These are phyloP conservation scores for Acanthosepion lycidas DNA, from an alignment of 2,888 invertebrate species.

Conservation along the genomic window DNA sequence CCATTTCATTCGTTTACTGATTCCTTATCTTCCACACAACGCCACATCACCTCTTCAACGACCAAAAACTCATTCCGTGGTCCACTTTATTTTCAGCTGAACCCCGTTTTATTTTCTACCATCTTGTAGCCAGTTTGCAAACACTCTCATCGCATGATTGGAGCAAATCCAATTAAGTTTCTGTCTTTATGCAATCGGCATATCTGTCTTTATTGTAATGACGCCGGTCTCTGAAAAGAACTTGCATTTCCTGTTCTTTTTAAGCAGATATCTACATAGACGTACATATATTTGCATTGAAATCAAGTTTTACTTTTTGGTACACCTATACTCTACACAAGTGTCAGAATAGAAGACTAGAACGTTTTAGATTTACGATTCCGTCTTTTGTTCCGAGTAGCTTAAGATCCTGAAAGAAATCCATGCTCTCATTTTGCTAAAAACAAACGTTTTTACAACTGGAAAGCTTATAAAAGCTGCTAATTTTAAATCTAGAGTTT, in stretches of 20 bases:
- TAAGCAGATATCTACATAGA: background rate
- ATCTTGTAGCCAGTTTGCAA: constrained; percentile 18
- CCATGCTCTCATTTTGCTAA: too few species aligned
- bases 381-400: background rate
- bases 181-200: background rate
- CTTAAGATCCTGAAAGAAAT: too few species aligned
- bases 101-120: background rate
- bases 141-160: background rate
- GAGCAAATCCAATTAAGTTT: background rate
- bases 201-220: background rate
- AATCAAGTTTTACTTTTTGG: background rate
- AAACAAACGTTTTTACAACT: too few species aligned
- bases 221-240: background rate
- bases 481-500: too few species aligned
- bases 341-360: background rate
- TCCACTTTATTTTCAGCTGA: background rate
- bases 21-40: background rate
- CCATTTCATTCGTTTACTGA: background rate
- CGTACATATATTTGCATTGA: background rate
- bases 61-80: background rate
- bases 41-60: background rate
- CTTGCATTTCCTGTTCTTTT: background rate
- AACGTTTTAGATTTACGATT: background rate
- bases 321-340: background rate
- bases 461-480: too few species aligned